A percentile compares a stretch with the other conserved stretches of the same genome.
phyloP scores from a whole-genome alignment of 2,888 invertebrate genomes.

The Eumerus sabulonum region DNA sequence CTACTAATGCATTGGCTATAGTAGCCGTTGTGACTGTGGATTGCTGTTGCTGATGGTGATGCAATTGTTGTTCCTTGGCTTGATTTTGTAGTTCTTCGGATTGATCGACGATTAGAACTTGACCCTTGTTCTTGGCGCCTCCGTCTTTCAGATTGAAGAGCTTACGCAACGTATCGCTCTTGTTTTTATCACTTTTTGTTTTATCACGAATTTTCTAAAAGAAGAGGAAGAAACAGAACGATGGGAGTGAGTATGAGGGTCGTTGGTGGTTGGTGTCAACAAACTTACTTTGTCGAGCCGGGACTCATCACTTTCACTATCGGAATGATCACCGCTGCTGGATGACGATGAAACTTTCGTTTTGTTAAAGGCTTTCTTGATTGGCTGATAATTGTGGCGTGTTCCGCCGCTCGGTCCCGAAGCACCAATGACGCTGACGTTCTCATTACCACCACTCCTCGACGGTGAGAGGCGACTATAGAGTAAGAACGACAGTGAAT shows the following conservation, averaged over 20 bases:
- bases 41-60: slow-evolving; percentile 70
- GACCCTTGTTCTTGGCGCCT: slow-evolving; percentile 86
- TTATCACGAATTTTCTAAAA: slow-evolving; percentile 74
- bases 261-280: not conserved
- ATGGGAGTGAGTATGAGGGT: not conserved
- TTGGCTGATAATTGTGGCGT: slow-evolving; percentile 71
- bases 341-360: slow-evolving; percentile 70
- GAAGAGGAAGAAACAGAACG: not conserved
- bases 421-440: slow-evolving; percentile 41
- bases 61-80: slow-evolving; percentile 75
- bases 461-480: slow-evolving; percentile 65
- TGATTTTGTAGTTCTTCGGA: slow-evolving; percentile 79
- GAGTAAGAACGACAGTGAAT: slow-evolving; percentile 3
- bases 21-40: slow-evolving; percentile 31
- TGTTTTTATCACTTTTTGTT: slow-evolving; percentile 84
- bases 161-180: slow-evolving; percentile 84
- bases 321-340: slow-evolving; percentile 70
- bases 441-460: slow-evolving; percentile 44
- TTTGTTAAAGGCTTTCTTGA: slow-evolving; percentile 70
- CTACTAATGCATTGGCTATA: slow-evolving; percentile 42
- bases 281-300: slow-evolving; percentile 70
- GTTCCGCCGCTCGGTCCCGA: slow-evolving; percentile 58
- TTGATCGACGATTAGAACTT: slow-evolving; percentile 86
- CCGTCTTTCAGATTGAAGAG: slow-evolving; percentile 86
- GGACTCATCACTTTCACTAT: slow-evolving; percentile 72